Conservation (phyloP, 2,888 invertebrate genomes). For the Lampropteryx suffumata region DNA sequence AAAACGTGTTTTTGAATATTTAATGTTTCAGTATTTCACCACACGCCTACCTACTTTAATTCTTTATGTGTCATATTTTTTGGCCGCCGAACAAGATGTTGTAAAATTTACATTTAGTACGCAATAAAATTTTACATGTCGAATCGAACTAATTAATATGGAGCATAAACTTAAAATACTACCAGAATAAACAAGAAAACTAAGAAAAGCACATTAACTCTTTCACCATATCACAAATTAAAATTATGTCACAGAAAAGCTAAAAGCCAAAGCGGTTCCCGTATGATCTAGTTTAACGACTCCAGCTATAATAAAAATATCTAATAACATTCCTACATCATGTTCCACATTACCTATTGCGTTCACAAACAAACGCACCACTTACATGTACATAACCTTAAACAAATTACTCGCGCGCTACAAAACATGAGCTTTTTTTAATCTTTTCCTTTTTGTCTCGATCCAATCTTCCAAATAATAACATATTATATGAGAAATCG, state of each 20-base stretch:
- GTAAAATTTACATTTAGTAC: slow-evolving; percentile 31
- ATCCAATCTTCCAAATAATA: slow-evolving; percentile 70
- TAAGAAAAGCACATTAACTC: slow-evolving; percentile 38
- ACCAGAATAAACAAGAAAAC: slow-evolving; percentile 30
- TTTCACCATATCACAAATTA: slow-evolving; percentile 56
- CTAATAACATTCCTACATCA: slow-evolving; percentile 69
- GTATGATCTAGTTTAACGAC: slow-evolving; percentile 68
- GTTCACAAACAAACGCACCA: slow-evolving; percentile 59
- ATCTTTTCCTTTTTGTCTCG: slow-evolving; percentile 35
- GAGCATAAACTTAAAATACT: slow-evolving; percentile 24
- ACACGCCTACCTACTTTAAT: slow-evolving; percentile 16
- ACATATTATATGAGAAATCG: slow-evolving; percentile 58
- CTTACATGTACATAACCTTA: slow-evolving; percentile 49
- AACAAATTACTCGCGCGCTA: slow-evolving; percentile 65
- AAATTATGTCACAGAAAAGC: slow-evolving; percentile 51
- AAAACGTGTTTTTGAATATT: slow-evolving; percentile 7
- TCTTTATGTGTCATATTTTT: slow-evolving; percentile 21
- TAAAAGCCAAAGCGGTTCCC: slow-evolving; percentile 49
- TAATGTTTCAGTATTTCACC: slow-evolving; percentile 16
- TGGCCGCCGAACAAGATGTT: slow-evolving; percentile 28
- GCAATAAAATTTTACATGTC: slow-evolving; percentile 30
- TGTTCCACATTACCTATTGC: slow-evolving; percentile 55
- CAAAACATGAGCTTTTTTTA: slow-evolving; percentile 37
- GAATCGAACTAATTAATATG: slow-evolving; percentile 29
- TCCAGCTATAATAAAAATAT: slow-evolving; percentile 68